Percentiles rank a stretch among this genome's conserved stretches.
These are phyloP conservation scores for Plutomurus gul DNA, from an alignment of 1,140 invertebrate genomes.

Conservation along the genomic window DNA sequence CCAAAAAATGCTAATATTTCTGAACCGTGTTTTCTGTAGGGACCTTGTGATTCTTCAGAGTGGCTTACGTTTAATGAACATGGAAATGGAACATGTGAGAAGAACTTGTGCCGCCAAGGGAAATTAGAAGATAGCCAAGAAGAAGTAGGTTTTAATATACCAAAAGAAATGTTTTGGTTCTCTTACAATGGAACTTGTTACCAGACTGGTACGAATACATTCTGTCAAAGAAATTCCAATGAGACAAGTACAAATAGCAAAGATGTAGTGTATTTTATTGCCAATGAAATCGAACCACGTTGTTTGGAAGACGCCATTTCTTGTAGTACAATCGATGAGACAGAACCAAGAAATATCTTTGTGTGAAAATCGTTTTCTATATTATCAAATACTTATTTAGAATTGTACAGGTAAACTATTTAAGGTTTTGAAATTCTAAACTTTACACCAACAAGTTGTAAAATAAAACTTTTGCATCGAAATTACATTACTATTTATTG, in stretches of 20 bases:
- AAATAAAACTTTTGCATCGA: too few relatives aligned
- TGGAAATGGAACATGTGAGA: slow-evolving; percentile 32
- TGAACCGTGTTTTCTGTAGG: slow-evolving; percentile 18
- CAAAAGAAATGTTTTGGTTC: slow-evolving; percentile 41
- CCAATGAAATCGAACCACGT: background rate
- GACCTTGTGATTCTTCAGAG: slow-evolving; percentile 45
- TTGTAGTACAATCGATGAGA: background rate
- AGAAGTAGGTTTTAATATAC: background rate
- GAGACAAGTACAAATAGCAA: background rate
- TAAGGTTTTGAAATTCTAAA: too few relatives aligned
- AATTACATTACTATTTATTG: too few relatives aligned
- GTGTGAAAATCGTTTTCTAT: too few relatives aligned
- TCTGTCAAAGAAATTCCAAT: slow-evolving; percentile 22
- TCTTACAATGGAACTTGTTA: slow-evolving; percentile 41
- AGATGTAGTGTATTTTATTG: background rate
- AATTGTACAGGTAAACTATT: too few relatives aligned
- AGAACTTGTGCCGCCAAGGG: slow-evolving; percentile 9
- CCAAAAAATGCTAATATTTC: background rate
- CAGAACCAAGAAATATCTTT: background rate
- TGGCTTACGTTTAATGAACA: slow-evolving; percentile 47
- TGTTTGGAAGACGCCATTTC: background rate
- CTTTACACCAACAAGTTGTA: too few relatives aligned
- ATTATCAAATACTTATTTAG: too few relatives aligned
- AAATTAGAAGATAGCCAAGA: background rate
- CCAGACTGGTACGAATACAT: slow-evolving; percentile 42